These are phyloP conservation scores for Chelmon rostratus DNA, from an alignment of 2,797 vertebrate genomes.

Conservation along the genomic window DNA sequence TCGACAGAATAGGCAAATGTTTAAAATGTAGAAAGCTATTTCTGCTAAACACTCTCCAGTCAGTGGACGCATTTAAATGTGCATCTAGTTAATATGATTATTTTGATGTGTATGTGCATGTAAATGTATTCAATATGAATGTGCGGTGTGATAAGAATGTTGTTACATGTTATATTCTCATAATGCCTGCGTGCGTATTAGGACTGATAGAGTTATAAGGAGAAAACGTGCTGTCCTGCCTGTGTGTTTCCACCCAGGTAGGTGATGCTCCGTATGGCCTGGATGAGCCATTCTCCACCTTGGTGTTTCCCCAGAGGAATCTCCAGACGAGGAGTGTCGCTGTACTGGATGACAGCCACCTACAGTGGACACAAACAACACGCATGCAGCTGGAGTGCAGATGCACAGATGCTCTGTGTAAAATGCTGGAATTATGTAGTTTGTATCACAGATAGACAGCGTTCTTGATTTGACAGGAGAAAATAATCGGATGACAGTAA, in stretches of 20 bases:
- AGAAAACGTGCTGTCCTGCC: constrained; percentile 40
- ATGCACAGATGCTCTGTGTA: background rate
- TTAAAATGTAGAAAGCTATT: background rate
- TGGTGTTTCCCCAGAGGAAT: constrained; percentile 84
- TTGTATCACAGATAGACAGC: background rate
- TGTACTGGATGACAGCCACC: constrained; percentile 88
- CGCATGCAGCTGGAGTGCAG: background rate
- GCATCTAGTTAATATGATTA: background rate
- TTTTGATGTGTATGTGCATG: background rate
- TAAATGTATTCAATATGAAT: background rate
- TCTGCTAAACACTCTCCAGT: background rate
- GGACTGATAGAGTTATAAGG: background rate
- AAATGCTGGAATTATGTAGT: too few relatives aligned
- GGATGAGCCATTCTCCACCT: constrained; percentile 76
- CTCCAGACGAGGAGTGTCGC: constrained; percentile 87
- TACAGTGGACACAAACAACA: constrained; percentile 29
- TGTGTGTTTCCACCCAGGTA: constrained; percentile 89
- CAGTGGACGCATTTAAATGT: background rate
- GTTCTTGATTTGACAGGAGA: background rate
- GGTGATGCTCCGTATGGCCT: constrained; percentile 78
- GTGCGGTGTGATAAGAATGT: background rate
- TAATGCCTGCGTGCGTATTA: background rate
- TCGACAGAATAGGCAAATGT: background rate
- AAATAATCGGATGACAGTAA: background rate
- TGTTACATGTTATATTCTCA: background rate